Evolutionary conservation across 2,888 invertebrate genomes (phyloP).

Genomic region (Caenorhabditis sinica): DNA sequence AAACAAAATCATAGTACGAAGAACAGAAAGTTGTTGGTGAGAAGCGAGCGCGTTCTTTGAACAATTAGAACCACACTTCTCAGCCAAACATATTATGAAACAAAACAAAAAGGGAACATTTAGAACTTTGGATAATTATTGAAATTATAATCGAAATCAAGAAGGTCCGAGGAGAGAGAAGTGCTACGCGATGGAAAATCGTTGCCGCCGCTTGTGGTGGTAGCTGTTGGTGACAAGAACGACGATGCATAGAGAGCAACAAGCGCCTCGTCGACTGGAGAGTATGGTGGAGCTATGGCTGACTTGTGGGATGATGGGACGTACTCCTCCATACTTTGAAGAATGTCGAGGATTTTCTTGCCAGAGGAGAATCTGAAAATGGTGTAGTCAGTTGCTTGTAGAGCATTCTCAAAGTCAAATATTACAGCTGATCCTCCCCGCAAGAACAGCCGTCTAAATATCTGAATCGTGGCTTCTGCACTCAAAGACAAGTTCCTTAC

Average conservation of each 20-base stretch:
- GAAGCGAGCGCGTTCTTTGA: too few species aligned
- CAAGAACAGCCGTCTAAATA: too few species aligned
- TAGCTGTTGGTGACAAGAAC: background rate
- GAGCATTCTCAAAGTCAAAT: too few species aligned
- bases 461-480: too few species aligned
- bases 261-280: background rate
- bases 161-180: background rate
- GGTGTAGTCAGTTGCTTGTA: too few species aligned
- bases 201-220: background rate
- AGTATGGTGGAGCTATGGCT: background rate
- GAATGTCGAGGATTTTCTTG: constrained; percentile 37
- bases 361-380: too few species aligned
- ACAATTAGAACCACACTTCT: too few species aligned
- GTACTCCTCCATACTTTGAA: background rate
- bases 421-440: too few species aligned
- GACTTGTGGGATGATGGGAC: background rate
- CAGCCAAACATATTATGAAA: too few species aligned
- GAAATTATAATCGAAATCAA: background rate
- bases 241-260: constrained; percentile 4
- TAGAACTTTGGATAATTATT: constrained; percentile 1
- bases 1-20: too few species aligned
- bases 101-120: background rate
- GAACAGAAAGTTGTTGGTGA: too few species aligned
- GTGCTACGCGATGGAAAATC: constrained; percentile 6
- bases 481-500: too few species aligned